Base-by-base conservation (phyloP, 2,888 invertebrate genomes). In the Dioctria linearis region DNA sequence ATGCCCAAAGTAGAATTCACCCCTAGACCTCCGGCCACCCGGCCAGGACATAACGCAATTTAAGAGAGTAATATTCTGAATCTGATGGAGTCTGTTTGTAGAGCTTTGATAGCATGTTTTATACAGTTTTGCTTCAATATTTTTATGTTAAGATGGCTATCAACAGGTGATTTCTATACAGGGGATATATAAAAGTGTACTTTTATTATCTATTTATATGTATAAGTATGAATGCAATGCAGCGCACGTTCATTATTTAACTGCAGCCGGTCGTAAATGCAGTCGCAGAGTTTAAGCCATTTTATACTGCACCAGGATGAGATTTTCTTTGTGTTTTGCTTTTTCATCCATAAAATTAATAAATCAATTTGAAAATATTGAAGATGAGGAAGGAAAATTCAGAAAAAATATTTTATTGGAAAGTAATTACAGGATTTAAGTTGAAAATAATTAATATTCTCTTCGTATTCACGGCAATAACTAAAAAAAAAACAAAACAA, bases 131-230 rank as follows among this genome's bases (percentile, higher is more conserved):
- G 25, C 25, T 25, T 25, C 25, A 25, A 25, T 25, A 25, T 25
- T 40, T 71, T n/a, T 71, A 8, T 66, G 43, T 66, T 1, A 11
- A 42, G 13, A 43, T 25, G 25, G 25, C n/a, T 42, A 73, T 57
- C 73, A 73, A 73, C 73, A 73, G 73, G 73, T 73, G 73, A 73
- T 73, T 73, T 73, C 57, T 73, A 9, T 9, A 39, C 57, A 40
- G 59, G 51, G 49, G 54, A 54, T 54, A 54, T n/a, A n/a, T 54
- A 11, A 11, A 54, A n/a, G 37, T 37, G 69, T 8, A 51, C 39
- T 11, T 25, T 9, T 69, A 39, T 51, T 39, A 51, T 51, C 9
- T 25, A 25, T 25, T 25, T 25, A 25, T 25, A 25, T 25, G 25
- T 25, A 25, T 25, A 25, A 25, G 25, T 25, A 25, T 25, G 25